Evolutionary conservation across 2,113 vertebrate genomes (phyloP), one percentile per base, ranked within the genome.

Genomic region (Psilopsiagon aurifrons): DNA sequence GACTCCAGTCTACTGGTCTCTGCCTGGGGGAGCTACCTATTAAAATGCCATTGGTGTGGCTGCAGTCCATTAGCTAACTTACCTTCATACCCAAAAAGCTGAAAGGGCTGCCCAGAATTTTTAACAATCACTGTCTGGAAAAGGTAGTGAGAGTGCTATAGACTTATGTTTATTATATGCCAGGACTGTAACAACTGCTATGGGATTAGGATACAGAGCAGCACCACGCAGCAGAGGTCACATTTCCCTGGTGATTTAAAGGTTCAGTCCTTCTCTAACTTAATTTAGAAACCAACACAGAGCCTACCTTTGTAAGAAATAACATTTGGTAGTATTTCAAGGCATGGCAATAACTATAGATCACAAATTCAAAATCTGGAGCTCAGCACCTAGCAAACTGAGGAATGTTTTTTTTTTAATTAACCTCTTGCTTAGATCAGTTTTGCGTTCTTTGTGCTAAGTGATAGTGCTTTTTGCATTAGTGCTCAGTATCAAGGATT

Each of bases 1-100:
- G n/a, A 86, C 64, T 95, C 70, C 87, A 94, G 83, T 57, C 81
- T 94, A 62, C 62, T 79, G 79, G 94, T 85, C 83, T 90, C 66
- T 85, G 95, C 70, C 95, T 95, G 71, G 67, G 94, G 80, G 94
- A 97, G 73, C 71, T 41, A 91, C 91, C 82, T 92, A 95, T 97
- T 96, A 98, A 97, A 96, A 96, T 96, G 94, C 96, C 96, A 97
- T 74, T 91, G 96, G 75, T 94, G 83, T 89, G 92, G 90, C 81
- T 96, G 80, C 92, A 97, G 92, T 89, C 94, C 96, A 97, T 97
- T 95, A 97, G 85, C 86, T 91, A 92, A 90, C 95, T 94, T 97
- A 87, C 94, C 92, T 97, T 96, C 86, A 76, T 68, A 87, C 64
- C 51, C 83, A 88, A 96, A 94, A 98, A 97, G 91, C 77, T 89